Conservation (phyloP, 2,113 vertebrate species). For the Catharus fuscescens region DNA sequence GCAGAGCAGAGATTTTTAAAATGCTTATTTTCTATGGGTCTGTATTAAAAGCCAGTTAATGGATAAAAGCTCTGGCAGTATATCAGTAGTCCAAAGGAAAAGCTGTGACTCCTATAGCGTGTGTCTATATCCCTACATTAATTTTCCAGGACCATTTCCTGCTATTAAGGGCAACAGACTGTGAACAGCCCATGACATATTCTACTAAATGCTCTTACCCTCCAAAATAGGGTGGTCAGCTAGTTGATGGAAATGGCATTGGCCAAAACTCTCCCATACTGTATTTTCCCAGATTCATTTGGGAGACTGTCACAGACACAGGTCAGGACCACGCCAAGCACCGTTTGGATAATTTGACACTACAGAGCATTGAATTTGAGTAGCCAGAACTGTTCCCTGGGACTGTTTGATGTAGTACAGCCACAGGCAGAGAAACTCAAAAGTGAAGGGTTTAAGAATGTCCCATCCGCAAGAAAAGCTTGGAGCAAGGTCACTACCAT, state of each 20-base stretch:
- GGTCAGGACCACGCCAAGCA: neutral
- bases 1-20: neutral
- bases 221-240: neutral
- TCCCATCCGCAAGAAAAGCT: neutral
- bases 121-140: neutral
- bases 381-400: neutral
- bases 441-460: neutral
- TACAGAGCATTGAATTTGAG: neutral
- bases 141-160: neutral
- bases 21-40: neutral
- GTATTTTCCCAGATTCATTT: neutral
- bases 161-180: neutral
- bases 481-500: neutral
- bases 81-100: neutral
- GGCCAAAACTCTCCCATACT: neutral
- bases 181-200: neutral
- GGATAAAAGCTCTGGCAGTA: neutral
- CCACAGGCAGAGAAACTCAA: neutral
- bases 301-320: neutral
- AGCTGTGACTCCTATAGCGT: neutral
- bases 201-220: neutral
- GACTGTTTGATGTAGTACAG: neutral
- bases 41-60: neutral
- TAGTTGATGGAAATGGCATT: neutral
- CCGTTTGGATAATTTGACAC: neutral